Base-by-base conservation (phyloP, 1,140 invertebrate genomes). In the Cydia fagiglandana region DNA sequence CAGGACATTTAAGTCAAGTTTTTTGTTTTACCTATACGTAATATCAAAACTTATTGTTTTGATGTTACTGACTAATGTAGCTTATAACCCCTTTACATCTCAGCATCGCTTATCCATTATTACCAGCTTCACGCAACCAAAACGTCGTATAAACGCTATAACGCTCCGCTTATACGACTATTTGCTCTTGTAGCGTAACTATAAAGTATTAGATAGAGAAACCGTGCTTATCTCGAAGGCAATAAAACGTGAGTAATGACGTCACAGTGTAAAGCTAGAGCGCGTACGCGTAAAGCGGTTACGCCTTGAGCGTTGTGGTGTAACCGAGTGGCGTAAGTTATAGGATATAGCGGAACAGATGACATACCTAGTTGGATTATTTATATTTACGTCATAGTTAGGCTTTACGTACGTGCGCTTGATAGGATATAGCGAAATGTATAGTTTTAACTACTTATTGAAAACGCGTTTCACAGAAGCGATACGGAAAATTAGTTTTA, bases 121-220 rank as follows among this genome's bases (percentile, higher is more conserved):
- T 61, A 61, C 56, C n/a, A 24, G 7, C 20, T 17, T 3, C 56
- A 9, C 56, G n/a, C 9, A 61, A 24, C 56, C 2, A 61, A 24
- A 61, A 24, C 56, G 56, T 24, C 56, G 20, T 61, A 61, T 61
- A 61, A 61, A 10, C 56, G 9, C 6, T 61, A n/a, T 12, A 12
- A 56, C 2, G 10, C 20, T 12, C 2, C 56, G 2, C 56, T 61
- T 61, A 61, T 61, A 61, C 56, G 56, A 20, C 56, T 5, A 9
- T 61, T 61, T 24, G 2, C 9, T 61, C 7, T n/a, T 61, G 10
- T 1, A 61, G 20, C 9, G 56, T 61, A 24, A 12, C 56, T 61
- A 61, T 61, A 61, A 61, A 61, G 56, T 61, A 61, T 61, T 61
- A 61, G 56, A 61, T 61, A 61, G 56, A 61, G 56, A 61, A 20